Evolutionary conservation across 2,888 invertebrate genomes (phyloP).

Genomic region (Lasioglossum lativentre): DNA sequence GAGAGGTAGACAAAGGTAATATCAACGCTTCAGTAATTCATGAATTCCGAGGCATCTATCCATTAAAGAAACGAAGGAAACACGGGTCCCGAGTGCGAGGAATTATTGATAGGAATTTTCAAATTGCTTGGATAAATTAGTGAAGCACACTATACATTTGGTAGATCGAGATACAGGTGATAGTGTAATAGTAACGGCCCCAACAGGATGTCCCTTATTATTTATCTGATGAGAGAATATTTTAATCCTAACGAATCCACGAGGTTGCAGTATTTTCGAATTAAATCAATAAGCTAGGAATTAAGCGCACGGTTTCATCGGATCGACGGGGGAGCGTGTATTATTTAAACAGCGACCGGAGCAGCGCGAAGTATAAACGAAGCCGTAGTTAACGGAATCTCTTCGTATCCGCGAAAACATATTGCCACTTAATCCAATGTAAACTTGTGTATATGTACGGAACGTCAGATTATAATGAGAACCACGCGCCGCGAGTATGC

Average conservation of each 20-base stretch:
- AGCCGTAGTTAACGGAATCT: background rate
- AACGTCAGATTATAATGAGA: conserved; percentile 10
- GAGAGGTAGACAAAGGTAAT: background rate
- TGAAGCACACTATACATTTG: background rate
- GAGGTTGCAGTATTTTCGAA: background rate
- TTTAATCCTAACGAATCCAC: background rate
- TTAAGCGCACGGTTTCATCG: background rate
- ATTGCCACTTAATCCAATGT: conserved; percentile 35
- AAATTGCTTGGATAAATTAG: background rate
- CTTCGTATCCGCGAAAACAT: conserved; percentile 19
- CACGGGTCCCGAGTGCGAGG: background rate
- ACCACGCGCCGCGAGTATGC: background rate
- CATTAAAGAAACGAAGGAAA: background rate
- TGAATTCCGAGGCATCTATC: background rate
- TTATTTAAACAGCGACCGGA: background rate
- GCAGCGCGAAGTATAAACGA: background rate
- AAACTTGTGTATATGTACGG: background rate
- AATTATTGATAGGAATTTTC: background rate
- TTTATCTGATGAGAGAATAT: background rate
- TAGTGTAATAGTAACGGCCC: background rate
- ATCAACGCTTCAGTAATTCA: background rate
- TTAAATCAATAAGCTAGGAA: background rate
- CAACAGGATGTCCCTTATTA: background rate
- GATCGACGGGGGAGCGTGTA: background rate
- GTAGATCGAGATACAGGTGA: background rate